Conservation (phyloP, 2,888 invertebrate genomes). For the Tetranychus piercei region DNA sequence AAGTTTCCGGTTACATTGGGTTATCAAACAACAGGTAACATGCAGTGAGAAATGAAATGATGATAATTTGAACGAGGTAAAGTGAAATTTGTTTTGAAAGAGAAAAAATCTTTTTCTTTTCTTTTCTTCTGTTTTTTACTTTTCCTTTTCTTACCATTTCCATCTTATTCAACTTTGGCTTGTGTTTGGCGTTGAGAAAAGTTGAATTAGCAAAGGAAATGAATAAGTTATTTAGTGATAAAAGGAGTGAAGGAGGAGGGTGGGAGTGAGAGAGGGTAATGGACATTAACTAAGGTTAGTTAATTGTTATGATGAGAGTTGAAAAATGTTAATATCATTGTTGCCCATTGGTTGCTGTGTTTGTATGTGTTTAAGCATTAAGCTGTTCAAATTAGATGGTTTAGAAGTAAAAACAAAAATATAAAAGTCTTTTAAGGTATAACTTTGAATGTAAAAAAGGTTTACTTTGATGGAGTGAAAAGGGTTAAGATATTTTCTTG, state of each 20-base stretch:
- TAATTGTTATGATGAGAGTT: background rate
- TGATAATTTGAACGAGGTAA: background rate
- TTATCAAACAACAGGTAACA: background rate
- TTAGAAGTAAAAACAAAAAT: background rate
- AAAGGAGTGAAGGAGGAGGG: background rate
- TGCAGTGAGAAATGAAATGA: background rate
- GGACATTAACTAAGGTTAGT: background rate
- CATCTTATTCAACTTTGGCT: too few relatives aligned
- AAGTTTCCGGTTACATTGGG: background rate
- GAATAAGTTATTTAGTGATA: background rate
- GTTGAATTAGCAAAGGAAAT: background rate
- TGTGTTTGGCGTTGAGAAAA: background rate
- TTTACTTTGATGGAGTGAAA: background rate
- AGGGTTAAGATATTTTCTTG: background rate
- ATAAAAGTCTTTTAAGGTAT: too few relatives aligned
- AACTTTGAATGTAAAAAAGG: background rate
- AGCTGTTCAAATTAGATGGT: background rate
- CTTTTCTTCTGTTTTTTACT: too few relatives aligned
- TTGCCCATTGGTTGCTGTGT: background rate
- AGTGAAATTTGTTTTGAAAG: background rate
- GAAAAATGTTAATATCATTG: background rate
- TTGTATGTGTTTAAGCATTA: background rate
- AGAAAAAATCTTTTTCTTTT: too few relatives aligned
- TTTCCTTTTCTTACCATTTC: too few relatives aligned
- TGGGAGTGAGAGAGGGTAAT: slow-evolving; percentile 1